Evolutionary conservation across 1,140 invertebrate genomes (phyloP).

Genomic region (Neuroterus valhalla): DNA sequence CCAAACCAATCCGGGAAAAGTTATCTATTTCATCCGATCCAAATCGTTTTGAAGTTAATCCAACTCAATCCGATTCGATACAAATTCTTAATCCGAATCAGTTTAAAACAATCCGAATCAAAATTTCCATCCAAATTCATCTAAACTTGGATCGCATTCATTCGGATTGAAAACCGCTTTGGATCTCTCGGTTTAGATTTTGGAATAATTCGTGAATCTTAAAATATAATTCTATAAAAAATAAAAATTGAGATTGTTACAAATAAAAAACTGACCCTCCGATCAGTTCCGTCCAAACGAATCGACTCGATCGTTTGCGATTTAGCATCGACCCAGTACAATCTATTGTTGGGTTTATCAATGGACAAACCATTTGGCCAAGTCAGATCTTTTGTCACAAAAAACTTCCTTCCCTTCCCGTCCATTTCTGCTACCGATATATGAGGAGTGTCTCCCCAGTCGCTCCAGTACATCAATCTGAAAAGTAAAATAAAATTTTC

Average conservation of each 20-base stretch:
- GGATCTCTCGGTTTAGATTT: no score
- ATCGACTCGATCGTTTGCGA: constrained; percentile 84
- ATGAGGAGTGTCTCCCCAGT: constrained; percentile 84
- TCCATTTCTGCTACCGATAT: constrained; percentile 92
- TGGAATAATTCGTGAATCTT: no score
- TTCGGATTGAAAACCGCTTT: no score
- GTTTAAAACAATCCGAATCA: no score
- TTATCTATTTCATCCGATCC: no score
- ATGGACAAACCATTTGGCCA: constrained; percentile 94
- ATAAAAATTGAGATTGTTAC: constrained; percentile 28
- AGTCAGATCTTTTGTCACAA: constrained; percentile 77
- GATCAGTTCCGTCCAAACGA: constrained; percentile 82
- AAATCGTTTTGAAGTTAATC: no score
- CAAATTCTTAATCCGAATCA: no score
- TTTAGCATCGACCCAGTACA: constrained; percentile 89
- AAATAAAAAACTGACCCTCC: constrained; percentile 70
- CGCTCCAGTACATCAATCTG: constrained; percentile 89
- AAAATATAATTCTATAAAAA: neutral
- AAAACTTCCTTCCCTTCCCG: constrained; percentile 78
- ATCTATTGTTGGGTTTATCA: constrained; percentile 87
- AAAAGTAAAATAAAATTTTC: constrained; percentile 29
- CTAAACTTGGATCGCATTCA: no score
- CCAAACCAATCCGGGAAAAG: no score
- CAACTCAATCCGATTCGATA: no score
- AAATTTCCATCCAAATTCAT: no score